Base-by-base conservation (phyloP, 2,113 vertebrate genomes). In the Microcebus jonahi region DNA sequence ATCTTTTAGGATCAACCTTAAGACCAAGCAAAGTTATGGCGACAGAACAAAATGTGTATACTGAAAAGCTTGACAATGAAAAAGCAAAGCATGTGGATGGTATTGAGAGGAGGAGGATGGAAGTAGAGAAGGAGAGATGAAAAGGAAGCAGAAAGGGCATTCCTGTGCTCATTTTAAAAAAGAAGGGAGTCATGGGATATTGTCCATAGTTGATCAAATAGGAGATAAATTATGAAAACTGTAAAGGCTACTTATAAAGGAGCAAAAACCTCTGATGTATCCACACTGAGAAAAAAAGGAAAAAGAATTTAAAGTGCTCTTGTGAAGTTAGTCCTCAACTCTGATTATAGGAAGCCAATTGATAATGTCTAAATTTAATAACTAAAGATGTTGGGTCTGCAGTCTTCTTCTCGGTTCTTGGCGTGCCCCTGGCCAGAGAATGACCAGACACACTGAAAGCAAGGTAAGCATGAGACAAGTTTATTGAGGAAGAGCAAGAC, bases 91-190 rank as follows among this genome's bases (percentile, higher is more conserved):
- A 36, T 39, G 17, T 5, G 18, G 36, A 61, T 53, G 42, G 4
- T 21, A 55, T 2, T 13, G 42, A 42, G 27, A 42, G 31, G 20
- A 82, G 27, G 12, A 9, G 21, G 15, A 61, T 10, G 31, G n/a
- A 23, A 27, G 25, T 23, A 39, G 3, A 17, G 3, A 18, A 1
- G 29, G 21, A 48, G 55, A 14, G 8, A 2, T 10, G 27, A 1
- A 21, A 48, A 45, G 45, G 45, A 45, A 45, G 45, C 1, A 45
- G 45, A 45, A 45, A 3, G 31, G 36, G 14, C 11, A 7, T 50
- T 36, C 34, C 45, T 4, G 25, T 21, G 11, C 25, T 17, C 48
- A 68, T 34, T 39, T 67, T 23, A 36, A 53, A 23, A 23, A 29
- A 63, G 50, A 31, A 70, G 36, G 3, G 31, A 63, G 20, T 8